A percentile compares a stretch with the other conserved stretches of the same genome.
Conservation (phyloP, 2,113 vertebrate species). For the Columba janthina region DNA sequence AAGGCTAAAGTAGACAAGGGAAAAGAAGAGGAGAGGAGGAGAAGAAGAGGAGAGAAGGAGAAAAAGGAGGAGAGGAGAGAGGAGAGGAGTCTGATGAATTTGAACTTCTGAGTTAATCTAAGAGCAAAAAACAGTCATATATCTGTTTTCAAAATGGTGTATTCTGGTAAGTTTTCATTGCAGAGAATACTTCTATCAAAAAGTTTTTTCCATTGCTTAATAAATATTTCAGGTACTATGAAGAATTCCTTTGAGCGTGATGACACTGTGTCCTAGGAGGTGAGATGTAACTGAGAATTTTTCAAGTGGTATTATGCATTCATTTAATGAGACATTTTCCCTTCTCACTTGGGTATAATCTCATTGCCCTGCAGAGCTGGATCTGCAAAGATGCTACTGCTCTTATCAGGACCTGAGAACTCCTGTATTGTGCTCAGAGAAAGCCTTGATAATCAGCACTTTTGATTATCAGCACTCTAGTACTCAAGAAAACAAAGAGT, state of each 20-base stretch:
- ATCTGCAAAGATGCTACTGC: not conserved
- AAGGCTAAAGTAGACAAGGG: not conserved
- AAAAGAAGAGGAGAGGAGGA: not conserved
- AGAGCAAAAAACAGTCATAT: not conserved
- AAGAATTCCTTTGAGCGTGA: not conserved
- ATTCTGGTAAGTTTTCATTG: not conserved
- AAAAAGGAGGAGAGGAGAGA: not conserved
- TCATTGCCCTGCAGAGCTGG: not conserved
- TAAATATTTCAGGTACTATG: not conserved
- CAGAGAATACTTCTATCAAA: not conserved
- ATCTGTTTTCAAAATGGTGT: not conserved
- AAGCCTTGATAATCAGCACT: not conserved
- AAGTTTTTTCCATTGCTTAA: not conserved
- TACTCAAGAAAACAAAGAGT: not conserved
- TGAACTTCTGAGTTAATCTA: not conserved
- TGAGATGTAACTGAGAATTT: not conserved
- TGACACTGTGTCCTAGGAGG: not conserved
- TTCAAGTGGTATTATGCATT: not conserved
- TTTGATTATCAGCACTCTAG: not conserved
- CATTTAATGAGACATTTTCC: not conserved
- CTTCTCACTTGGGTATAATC: not conserved
- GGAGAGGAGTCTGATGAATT: not conserved
- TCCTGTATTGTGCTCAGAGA: not conserved
- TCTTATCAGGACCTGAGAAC: not conserved
- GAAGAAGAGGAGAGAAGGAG: not conserved